Percentiles rank a stretch among this genome's conserved stretches.
Conservation (phyloP, 1,140 invertebrate species). For the Brachionus paranguensis region DNA sequence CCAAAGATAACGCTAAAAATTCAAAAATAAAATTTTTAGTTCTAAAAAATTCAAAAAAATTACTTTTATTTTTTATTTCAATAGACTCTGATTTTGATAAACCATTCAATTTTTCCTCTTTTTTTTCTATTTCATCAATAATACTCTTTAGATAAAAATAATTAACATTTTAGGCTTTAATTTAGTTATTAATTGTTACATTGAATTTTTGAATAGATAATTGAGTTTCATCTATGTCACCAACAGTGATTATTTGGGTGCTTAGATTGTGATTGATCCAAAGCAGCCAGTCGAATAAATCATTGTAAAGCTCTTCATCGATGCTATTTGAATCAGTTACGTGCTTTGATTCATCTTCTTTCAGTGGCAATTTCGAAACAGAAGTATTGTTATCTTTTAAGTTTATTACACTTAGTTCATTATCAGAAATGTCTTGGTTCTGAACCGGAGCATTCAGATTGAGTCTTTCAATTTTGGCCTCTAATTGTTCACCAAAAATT, state of each 20-base stretch:
- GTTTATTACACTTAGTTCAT: neutral
- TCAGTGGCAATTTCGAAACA: neutral
- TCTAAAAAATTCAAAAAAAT: neutral
- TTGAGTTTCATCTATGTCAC: neutral
- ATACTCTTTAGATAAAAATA: neutral
- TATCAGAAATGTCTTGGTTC: neutral
- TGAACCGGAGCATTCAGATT: neutral
- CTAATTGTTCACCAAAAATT: neutral
- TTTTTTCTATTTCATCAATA: neutral
- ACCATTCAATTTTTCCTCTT: neutral
- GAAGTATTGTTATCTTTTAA: neutral
- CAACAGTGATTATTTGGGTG: constrained; percentile 5
- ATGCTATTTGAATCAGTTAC: neutral
- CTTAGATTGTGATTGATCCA: constrained; percentile 16
- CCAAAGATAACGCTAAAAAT: neutral
- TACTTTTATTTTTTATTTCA: neutral
- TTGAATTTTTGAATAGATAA: constrained; percentile 10
- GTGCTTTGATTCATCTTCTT: neutral
- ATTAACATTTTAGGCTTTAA: neutral
- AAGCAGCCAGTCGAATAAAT: neutral
- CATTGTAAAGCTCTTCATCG: neutral
- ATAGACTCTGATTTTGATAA: neutral
- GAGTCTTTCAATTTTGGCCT: neutral
- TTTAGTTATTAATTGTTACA: neutral
- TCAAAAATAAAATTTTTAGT: neutral